These are phyloP conservation scores for Acrobasis suavella DNA, from an alignment of 2,888 invertebrate genomes.

Conservation along the genomic window DNA sequence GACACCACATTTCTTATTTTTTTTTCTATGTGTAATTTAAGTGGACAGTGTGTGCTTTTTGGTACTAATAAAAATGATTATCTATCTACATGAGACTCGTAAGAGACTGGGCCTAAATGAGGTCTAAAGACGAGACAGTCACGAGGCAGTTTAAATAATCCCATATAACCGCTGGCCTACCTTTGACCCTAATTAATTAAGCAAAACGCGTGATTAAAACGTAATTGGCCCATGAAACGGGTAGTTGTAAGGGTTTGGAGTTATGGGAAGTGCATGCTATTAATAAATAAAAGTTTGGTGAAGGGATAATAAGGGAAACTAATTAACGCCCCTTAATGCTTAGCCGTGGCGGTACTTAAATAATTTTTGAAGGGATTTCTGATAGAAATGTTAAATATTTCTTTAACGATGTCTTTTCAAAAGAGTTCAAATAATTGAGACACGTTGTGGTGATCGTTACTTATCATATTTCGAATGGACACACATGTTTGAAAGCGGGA, in stretches of 20 bases:
- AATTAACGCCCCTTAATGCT: conserved; percentile 6
- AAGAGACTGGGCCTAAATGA: not conserved
- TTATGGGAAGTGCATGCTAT: conserved; percentile 32
- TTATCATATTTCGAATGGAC: too few species aligned
- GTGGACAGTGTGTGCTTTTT: too few species aligned
- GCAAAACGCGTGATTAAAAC: conserved; percentile 63
- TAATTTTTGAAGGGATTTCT: not conserved
- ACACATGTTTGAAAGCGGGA: too few species aligned
- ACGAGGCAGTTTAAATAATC: conserved; percentile 15
- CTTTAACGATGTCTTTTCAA: too few species aligned
- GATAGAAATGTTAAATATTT: too few species aligned
- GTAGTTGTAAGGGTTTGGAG: conserved; percentile 34
- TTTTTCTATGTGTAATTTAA: too few species aligned
- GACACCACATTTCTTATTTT: too few species aligned
- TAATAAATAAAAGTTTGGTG: conserved; percentile 27
- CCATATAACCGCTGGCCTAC: conserved; percentile 40
- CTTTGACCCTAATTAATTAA: conserved; percentile 74
- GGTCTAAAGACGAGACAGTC: conserved; percentile 4
- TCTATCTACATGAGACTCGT: too few species aligned
- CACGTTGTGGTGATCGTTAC: too few species aligned
- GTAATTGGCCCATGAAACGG: conserved; percentile 58
- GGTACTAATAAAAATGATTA: too few species aligned
- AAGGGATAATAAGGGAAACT: conserved; percentile 19
- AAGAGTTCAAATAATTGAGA: too few species aligned
- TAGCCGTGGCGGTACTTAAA: not conserved